A percentile compares a stretch with the other conserved stretches of the same genome.
Evolutionary conservation across 2,113 vertebrate species (phyloP).

Genomic region (Chionis minor): DNA sequence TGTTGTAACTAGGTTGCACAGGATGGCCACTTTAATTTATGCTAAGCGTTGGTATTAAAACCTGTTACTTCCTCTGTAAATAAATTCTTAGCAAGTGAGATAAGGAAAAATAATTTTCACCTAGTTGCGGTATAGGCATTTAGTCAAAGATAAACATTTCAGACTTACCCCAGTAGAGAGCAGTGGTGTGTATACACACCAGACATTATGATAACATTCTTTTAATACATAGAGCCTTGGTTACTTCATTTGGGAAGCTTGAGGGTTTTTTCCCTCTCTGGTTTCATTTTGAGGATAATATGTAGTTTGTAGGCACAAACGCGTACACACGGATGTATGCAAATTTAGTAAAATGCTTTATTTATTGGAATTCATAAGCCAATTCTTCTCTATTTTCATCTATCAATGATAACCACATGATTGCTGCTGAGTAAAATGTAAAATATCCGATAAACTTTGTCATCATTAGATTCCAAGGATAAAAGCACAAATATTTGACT

Average conservation of each 20-base stretch:
- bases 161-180: slow-evolving; percentile 61
- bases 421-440: slow-evolving; percentile 11
- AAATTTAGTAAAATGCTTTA: not conserved
- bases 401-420: not conserved
- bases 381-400: not conserved
- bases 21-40: not conserved
- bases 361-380: not conserved
- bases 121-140: not conserved
- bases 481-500: slow-evolving; percentile 51
- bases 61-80: not conserved
- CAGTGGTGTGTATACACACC: slow-evolving; percentile 43
- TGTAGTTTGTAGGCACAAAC: not conserved
- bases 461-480: slow-evolving; percentile 33
- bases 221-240: not conserved
- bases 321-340: not conserved
- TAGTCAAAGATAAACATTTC: slow-evolving; percentile 42
- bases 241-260: not conserved
- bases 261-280: not conserved
- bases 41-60: not conserved
- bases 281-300: not conserved
- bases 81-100: not conserved
- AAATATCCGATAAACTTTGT: slow-evolving; percentile 38
- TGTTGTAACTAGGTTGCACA: not conserved
- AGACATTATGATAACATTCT: not conserved
- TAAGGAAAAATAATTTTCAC: not conserved